Base-by-base conservation (phyloP, 2,888 invertebrate genomes). In the Baronia brevicornis region DNA sequence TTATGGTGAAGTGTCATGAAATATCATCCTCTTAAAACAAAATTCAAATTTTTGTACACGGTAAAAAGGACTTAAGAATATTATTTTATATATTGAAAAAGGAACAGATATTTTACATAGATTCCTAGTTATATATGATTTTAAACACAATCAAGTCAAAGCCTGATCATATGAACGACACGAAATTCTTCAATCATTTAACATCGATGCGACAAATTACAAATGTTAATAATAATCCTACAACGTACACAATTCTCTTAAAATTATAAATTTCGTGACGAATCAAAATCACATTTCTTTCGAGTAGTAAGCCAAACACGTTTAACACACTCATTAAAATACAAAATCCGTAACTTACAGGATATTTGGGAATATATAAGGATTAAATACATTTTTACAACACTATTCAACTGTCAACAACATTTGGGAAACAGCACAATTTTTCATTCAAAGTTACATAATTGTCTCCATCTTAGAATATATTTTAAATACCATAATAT, bases 351-450 rank as follows among this genome's bases (percentile, higher is more conserved):
- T 69, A 73, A 41, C 58, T 60, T 72, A 74, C 51, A 49, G 54
- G 54, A 52, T 58, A 56, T 48, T 52, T 58, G 58, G 67, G 66
- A 63, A 63, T 68, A 66, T 48, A 61, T 58, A 51, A 48, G 62
- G 72, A 67, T 67, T 75, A 78, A 64, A 79, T 75, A 77, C 61
- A 72, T 65, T 69, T 62, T 62, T 68, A 66, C 60, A 64, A 59
- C 46, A 51, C 65, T 58, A 52, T 30, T 64, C 60, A 79, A 79
- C 64, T 63, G 48, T 78, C 56, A 79, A 80, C 77, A 80, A 78
- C 71, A 61, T 60, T 64, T 30, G 26, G 17, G 27, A 36, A 26
- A 57, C 67, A 54, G 57, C 64, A 71, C 64, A 62, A 57, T 61
- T 58, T 23, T 32, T 31, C 36, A 20, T 25, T 10, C 38, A 19